phyloP scores from a whole-genome alignment of 1,140 invertebrate genomes.

The Druon quercuslanigerum region DNA sequence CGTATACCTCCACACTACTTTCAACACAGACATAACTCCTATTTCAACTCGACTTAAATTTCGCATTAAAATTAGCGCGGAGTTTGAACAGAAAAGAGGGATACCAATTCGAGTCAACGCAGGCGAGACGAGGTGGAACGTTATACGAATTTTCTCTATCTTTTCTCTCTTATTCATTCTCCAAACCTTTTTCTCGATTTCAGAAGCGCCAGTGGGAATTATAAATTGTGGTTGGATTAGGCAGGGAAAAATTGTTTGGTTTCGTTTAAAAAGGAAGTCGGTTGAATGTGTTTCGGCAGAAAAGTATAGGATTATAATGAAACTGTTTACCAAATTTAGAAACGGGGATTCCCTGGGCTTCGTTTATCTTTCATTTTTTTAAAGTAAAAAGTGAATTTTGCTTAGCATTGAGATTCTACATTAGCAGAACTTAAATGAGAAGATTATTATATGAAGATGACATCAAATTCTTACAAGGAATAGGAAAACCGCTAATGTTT shows the following conservation, averaged over 20 bases:
- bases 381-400: not conserved
- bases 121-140: conserved; percentile 7
- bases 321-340: conserved; percentile 1
- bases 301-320: not conserved
- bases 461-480: too few relatives aligned
- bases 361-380: not conserved
- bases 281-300: not conserved
- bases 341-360: not conserved
- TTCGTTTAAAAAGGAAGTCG: conserved; percentile 23
- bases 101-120: conserved; percentile 10
- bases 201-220: conserved; percentile 16
- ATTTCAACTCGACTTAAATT: conserved; percentile 54
- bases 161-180: conserved; percentile 17
- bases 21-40: conserved; percentile 44
- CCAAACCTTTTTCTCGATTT: conserved; percentile 22
- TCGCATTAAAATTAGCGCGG: conserved; percentile 49
- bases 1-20: not conserved
- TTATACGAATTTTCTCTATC: conserved; percentile 1
- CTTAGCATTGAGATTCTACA: too few relatives aligned
- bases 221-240: conserved; percentile 20
- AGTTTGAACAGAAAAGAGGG: not conserved
- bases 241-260: conserved; percentile 29
- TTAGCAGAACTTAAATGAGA: too few relatives aligned
- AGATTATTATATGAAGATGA: too few relatives aligned
- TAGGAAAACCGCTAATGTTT: too few relatives aligned